Evolutionary conservation across 92 coral and sea anemone species (phyloP), one percentile per base, ranked within the genome.

Genomic region (Heteractis magnifica): DNA sequence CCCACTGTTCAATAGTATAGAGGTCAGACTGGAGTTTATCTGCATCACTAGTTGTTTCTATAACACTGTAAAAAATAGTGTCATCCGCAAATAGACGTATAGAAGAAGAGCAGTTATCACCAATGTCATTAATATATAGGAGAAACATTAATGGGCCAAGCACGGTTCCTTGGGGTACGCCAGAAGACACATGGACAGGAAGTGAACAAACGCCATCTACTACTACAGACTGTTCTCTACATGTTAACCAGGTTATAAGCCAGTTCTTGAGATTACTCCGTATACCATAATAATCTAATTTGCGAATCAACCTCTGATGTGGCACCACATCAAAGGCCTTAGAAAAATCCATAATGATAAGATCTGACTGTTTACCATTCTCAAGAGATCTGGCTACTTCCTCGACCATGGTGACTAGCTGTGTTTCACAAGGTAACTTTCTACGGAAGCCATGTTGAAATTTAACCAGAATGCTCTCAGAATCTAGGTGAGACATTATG

Each of bases 381-480:
- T n/a, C n/a, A n/a, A n/a, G n/a, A n/a, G n/a, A n/a, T n/a, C n/a
- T n/a, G n/a, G n/a, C n/a, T n/a, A n/a, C n/a, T n/a, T n/a, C n/a
- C n/a, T n/a, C n/a, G n/a, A n/a, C n/a, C n/a, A n/a, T n/a, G n/a
- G 56, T 51, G 34, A 81, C 18, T 52, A 52, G 56, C 75, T 82
- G 87, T 18, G 90, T 87, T 77, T 87, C 90, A 52, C 86, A 82
- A 1, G 87, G 82, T 7, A 70, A 41, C 4, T 60, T 34, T 79
- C 71, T 68, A 1, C 76, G 82, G 73, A 82, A 87, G 49, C 90
- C 90, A 77, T 82, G 90, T 87, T 87, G 87, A 20, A 56, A 76
- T 51, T 87, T 72, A 5, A 82, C 86, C 56, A 87, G 55, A 18
- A 87, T 75, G 41, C 71, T 76, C 50, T 58, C 59, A 15, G 77